Conservation (phyloP, 2,797 vertebrate species). For the Falco peregrinus region DNA sequence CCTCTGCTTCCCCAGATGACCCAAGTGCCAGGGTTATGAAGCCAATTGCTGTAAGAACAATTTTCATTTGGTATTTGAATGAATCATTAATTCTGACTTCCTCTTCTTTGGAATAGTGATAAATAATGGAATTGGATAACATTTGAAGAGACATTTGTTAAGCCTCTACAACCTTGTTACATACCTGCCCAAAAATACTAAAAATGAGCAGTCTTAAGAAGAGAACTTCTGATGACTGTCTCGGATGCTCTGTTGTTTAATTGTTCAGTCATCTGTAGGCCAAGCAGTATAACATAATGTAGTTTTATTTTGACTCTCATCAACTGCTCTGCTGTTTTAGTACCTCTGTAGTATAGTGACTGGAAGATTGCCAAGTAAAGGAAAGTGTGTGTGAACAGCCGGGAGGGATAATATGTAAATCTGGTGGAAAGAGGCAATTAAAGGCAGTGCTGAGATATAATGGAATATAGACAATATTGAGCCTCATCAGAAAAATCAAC, state of each 20-base stretch:
- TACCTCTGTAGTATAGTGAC: background rate
- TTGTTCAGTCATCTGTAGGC: background rate
- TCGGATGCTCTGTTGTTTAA: background rate
- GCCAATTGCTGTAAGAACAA: background rate
- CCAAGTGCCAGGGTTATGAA: background rate
- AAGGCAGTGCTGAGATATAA: constrained; percentile 24
- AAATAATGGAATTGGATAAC: background rate
- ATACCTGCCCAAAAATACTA: background rate
- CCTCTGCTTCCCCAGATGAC: background rate
- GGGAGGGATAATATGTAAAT: background rate
- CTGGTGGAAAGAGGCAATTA: constrained; percentile 40
- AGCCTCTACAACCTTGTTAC: background rate
- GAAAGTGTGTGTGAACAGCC: background rate
- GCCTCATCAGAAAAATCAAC: constrained; percentile 20
- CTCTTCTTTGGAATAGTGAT: background rate
- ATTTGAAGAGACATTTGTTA: background rate
- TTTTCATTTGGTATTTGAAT: background rate
- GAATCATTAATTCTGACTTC: background rate
- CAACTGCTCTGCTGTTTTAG: constrained; percentile 2
- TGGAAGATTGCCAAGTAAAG: constrained; percentile 36
- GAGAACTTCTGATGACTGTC: background rate
- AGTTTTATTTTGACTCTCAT: constrained; percentile 22
- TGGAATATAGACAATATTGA: constrained; percentile 30
- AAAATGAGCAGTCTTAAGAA: background rate
- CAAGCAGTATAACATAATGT: background rate